Percentiles rank a stretch among this genome's conserved stretches.
phyloP scores from a whole-genome alignment of 2,113 vertebrate species.

The Plotosus lineatus region DNA sequence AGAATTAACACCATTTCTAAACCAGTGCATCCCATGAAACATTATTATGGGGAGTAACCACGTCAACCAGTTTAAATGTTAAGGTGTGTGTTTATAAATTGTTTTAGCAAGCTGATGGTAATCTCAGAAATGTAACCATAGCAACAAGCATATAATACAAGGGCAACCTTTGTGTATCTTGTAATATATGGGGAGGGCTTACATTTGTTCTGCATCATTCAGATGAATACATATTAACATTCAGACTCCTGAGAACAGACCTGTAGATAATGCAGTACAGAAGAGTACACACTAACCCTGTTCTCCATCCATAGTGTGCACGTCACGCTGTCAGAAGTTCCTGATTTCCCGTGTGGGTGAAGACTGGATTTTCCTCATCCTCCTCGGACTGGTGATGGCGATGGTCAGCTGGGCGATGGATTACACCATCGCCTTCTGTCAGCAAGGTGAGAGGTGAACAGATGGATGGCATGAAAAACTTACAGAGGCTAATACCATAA shows the following conservation, averaged over 20 bases:
- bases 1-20: neutral
- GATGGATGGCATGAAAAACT: constrained; percentile 4
- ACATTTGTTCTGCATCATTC: neutral
- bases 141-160: neutral
- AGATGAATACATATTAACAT: neutral
- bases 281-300: neutral
- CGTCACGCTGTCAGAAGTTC: constrained; percentile 88
- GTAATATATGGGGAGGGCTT: neutral
- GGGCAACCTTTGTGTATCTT: neutral
- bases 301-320: constrained; percentile 75
- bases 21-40: neutral
- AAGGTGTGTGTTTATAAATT: too few relatives aligned
- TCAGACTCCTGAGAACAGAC: neutral
- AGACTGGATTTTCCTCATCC: constrained; percentile 99
- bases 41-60: neutral
- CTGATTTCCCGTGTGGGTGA: constrained; percentile 93
- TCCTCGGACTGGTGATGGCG: constrained; percentile 94
- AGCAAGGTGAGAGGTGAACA: constrained; percentile 81
- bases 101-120: neutral
- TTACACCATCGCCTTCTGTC: constrained; percentile 93
- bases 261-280: neutral
- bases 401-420: constrained; percentile 99
- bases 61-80: neutral
- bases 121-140: neutral
- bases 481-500: neutral